phyloP scores from a whole-genome alignment of 2,113 vertebrate species.

The Trichomycterus rosablanca region DNA sequence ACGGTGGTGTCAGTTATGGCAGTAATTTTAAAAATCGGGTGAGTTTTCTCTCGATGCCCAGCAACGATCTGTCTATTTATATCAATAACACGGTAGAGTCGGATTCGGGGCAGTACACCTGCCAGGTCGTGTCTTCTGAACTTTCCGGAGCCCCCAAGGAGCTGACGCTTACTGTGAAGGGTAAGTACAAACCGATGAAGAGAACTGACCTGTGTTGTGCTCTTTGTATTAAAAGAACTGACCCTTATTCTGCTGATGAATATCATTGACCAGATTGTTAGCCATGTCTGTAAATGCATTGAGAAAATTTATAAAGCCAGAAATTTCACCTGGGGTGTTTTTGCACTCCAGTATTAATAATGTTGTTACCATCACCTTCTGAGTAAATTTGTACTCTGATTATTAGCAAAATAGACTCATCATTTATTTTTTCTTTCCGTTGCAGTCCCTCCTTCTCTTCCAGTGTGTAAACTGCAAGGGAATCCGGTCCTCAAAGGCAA shows the following conservation, averaged over 20 bases:
- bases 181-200: too few species aligned
- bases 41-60: slow-evolving; percentile 63
- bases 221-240: too few species aligned
- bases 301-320: too few species aligned
- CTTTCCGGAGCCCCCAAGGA: fast-evolving
- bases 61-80: slow-evolving; percentile 69
- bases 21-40: slow-evolving; percentile 57
- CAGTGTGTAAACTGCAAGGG: slow-evolving; percentile 70
- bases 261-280: too few species aligned
- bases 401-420: too few species aligned
- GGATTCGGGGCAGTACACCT: slow-evolving; percentile 77
- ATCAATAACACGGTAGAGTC: slow-evolving; percentile 73
- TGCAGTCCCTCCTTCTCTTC: slow-evolving; percentile 78
- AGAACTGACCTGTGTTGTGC: too few species aligned
- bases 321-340: too few species aligned
- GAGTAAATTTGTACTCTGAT: too few species aligned
- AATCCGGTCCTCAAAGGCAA: slow-evolving; percentile 71
- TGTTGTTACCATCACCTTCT: too few species aligned
- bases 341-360: too few species aligned
- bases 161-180: slow-evolving; percentile 71
- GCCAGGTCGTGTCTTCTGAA: slow-evolving; percentile 61
- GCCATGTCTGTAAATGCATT: too few species aligned
- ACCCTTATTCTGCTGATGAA: too few species aligned
- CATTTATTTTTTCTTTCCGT: background rate
- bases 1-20: slow-evolving; percentile 13